Conservation (phyloP, 2,113 vertebrate genomes). For the Mus pahari region DNA sequence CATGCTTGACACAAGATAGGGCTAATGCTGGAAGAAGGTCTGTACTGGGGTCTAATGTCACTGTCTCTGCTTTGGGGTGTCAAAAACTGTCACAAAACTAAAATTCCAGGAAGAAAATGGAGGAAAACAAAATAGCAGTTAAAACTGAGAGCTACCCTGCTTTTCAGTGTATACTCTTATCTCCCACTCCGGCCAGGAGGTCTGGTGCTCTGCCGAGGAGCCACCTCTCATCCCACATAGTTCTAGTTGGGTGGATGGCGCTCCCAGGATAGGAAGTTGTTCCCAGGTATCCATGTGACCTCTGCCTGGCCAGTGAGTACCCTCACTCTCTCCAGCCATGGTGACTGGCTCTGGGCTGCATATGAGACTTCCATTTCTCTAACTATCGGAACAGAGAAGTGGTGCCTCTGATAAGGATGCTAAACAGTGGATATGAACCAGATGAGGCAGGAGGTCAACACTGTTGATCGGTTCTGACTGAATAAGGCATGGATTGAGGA, state of each 20-base stretch:
- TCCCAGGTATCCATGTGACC: not conserved
- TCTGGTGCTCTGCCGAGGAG: not conserved
- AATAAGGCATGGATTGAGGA: not conserved
- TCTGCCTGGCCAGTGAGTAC: not conserved
- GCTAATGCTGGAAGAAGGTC: rapidly evolving
- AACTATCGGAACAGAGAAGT: not conserved
- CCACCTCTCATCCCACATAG: not conserved
- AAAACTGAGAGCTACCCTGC: not conserved
- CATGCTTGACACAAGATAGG: not conserved
- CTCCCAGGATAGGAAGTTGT: not conserved
- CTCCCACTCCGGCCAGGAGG: not conserved
- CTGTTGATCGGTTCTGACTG: not conserved
- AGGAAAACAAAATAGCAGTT: not conserved
- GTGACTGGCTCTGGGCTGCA: not conserved
- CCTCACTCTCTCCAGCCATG: not conserved
- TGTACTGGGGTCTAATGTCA: not conserved
- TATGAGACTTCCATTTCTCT: not conserved
- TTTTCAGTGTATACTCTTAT: not conserved
- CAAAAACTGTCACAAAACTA: not conserved
- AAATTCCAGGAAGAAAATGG: not conserved
- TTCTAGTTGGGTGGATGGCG: not conserved
- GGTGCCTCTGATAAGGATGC: not conserved
- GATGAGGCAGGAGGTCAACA: not conserved
- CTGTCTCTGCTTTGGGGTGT: not conserved
- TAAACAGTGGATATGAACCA: not conserved